phyloP scores from a whole-genome alignment of 2,888 invertebrate species.

The Slavum lentiscoides region DNA sequence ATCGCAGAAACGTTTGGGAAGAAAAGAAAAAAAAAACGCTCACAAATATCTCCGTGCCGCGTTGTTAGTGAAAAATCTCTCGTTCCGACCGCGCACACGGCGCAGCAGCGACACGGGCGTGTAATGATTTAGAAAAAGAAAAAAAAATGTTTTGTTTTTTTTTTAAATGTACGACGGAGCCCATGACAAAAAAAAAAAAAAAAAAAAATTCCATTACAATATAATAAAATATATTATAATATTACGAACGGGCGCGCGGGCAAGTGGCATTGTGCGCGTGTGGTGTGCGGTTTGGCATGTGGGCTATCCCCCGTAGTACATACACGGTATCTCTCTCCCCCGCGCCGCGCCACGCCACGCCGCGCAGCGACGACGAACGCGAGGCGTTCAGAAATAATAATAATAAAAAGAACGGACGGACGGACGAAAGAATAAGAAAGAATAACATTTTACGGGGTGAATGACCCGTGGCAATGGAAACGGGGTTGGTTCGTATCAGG shows the following conservation, averaged over 20 bases:
- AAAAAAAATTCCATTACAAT: background rate
- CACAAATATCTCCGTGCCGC: too few species aligned
- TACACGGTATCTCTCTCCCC: conserved; percentile 27
- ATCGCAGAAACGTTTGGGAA: too few species aligned
- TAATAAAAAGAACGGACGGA: conserved; percentile 1
- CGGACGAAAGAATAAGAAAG: conserved; percentile 44
- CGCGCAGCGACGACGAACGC: background rate
- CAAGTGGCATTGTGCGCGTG: conserved; percentile 47
- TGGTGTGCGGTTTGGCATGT: conserved; percentile 52
- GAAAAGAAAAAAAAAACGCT: too few species aligned
- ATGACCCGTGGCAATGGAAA: conserved; percentile 49
- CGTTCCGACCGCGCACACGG: too few species aligned
- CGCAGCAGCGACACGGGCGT: too few species aligned
- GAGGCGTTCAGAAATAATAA: conserved; percentile 34
- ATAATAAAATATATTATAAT: background rate
- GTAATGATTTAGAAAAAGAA: background rate
- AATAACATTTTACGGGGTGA: conserved; percentile 51
- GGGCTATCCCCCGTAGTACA: conserved; percentile 46
- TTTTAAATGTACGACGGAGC: conserved; percentile 8
- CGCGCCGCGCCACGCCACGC: conserved; percentile 2
- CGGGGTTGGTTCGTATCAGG: conserved; percentile 53
- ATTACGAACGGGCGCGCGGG: conserved; percentile 8
- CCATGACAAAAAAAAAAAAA: conserved; percentile 21
- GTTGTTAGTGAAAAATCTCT: too few species aligned
- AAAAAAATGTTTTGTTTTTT: conserved; percentile 9